These are phyloP conservation scores for Channa striata DNA, from an alignment of 2,797 vertebrate genomes.

Conservation along the genomic window DNA sequence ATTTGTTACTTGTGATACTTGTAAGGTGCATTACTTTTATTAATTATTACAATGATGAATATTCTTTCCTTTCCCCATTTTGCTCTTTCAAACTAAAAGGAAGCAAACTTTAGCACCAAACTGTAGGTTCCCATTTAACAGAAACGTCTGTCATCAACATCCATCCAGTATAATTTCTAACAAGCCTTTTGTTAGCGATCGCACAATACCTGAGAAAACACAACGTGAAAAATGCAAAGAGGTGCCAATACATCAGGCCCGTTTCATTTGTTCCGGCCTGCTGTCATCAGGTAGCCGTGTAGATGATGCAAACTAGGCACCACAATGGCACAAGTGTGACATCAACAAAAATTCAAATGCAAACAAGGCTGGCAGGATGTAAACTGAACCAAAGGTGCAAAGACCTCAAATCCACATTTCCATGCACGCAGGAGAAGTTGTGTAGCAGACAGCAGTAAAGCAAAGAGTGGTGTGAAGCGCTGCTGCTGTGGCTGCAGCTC, in stretches of 20 bases:
- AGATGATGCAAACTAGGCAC: conserved; percentile 28
- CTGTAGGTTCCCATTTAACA: background rate
- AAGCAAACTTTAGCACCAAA: too few relatives aligned
- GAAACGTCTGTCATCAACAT: background rate
- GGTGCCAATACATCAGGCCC: background rate
- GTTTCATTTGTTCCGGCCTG: background rate
- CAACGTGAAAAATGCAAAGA: background rate
- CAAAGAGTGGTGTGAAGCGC: background rate
- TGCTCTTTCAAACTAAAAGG: background rate
- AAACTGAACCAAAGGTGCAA: background rate
- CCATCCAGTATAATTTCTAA: background rate
- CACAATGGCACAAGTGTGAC: conserved; percentile 7
- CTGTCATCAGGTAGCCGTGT: background rate
- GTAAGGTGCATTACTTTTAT: too few relatives aligned
- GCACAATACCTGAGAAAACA: background rate
- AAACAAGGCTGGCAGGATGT: background rate
- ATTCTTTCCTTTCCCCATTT: background rate
- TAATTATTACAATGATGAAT: too few relatives aligned
- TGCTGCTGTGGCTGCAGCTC: background rate
- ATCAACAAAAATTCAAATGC: conserved; percentile 14
- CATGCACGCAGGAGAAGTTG: background rate
- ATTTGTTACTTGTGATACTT: too few relatives aligned
- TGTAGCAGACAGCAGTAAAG: background rate
- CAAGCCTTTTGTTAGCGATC: background rate
- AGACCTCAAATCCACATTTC: background rate